Evolutionary conservation across 1,140 invertebrate species (phyloP), one percentile per base, ranked within the genome.

Genomic region (Nomia melanderi): DNA sequence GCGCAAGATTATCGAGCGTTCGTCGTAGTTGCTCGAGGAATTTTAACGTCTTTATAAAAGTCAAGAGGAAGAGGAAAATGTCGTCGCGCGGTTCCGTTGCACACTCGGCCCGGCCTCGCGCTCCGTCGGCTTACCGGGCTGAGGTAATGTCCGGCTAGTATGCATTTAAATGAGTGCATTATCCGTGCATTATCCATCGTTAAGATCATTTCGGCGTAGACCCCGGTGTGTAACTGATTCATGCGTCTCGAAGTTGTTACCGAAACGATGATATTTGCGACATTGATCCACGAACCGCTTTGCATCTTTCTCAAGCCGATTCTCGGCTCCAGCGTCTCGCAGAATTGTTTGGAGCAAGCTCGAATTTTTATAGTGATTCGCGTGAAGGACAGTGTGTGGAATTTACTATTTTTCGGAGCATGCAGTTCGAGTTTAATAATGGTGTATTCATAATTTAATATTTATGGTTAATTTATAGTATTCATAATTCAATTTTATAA

Each of bases 131-230:
- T 87, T 86, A 86, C 73, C 71, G 60, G 63, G 50, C 62, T 85
- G 78, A 86, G 74, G 62, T 86, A 88, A 88, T 86, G 79, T 77
- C 63, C 78, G 77, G 79, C 86, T 86, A 90, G 89, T 88, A 91
- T 90, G 90, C 89, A 90, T 90, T 91, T 90, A 90, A 91, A 90
- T 83, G 84, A 87, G 86, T 88, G 86, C 87, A 91, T 91, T 91
- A 91, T 88, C 89, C 72, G 78, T 57, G 70, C 78, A 74, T 86
- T 86, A 84, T 82, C 75, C 79, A 25, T 62, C 65, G 69, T 80
- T 79, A 76, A 71, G 82, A 83, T 74, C 73, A 80, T 79, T 77
- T 78, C 23, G 60, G 60, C 60, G 54, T 54, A 14, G 62, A 14
- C 31, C 60, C 5, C n/a, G n/a, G 50, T 67, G 25, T 50, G 36